Evolutionary conservation across 2,888 invertebrate genomes (phyloP), one percentile per base, ranked within the genome.

Genomic region (Diadromus collaris): DNA sequence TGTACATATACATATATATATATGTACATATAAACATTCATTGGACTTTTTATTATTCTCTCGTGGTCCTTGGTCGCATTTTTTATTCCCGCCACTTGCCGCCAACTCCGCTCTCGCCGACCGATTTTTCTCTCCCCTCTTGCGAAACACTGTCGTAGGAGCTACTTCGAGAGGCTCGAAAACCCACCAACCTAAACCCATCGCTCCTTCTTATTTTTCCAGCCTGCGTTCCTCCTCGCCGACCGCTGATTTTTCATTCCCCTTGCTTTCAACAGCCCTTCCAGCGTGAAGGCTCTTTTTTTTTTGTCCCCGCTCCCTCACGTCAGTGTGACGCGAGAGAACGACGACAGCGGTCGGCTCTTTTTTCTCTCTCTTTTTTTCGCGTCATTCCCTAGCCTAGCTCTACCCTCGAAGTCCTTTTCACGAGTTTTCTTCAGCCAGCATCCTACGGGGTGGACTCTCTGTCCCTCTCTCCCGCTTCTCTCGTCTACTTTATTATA

Each of bases 111-210:
- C 38, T 56, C 64, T 76, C 32, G 60, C 60, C 64, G 44, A 16
- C 48, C 72, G 69, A 79, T 76, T 73, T 79, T 75, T 79, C 68
- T 41, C 38, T 48, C 61, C 32, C 51, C 69, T 56, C 41, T 67
- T 34, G 80, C 81, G 38, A 41, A 78, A 81, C 77, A 80, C 80
- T 83, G 56, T 56, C 78, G 75, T 76, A 73, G 81, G 65, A 79
- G 72, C 78, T 71, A 79, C 78, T 81, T 81, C 73, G 67, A 54
- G 70, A 9, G 56, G 54, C 34, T 56, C 29, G n/a, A n/a, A n/a
- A n/a, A 38, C 71, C 29, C 51, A 58, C 46, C 63, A n/a, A 24
- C 70, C 34, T 16, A 10, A 19, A 48, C 21, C 46, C 27, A 34
- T 51, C 10, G 34, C 58, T 21, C 38, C 16, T 29, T 51, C 44